Base-by-base conservation (phyloP, 2,113 vertebrate species). In the Panthera uncia region DNA sequence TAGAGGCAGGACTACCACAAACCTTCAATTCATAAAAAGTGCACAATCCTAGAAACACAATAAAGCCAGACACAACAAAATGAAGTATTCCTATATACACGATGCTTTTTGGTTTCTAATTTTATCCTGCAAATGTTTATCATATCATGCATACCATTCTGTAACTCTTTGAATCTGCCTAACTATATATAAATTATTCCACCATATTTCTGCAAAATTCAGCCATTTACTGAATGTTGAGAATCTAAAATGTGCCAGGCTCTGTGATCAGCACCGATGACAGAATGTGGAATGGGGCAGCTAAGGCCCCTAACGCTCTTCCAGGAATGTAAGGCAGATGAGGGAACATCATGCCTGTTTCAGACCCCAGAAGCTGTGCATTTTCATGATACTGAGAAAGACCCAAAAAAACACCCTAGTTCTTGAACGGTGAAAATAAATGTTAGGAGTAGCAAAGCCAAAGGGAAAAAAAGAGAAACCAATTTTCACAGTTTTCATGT, bases 311-410 rank as follows among this genome's bases (percentile, higher is more conserved):
- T 25, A 63, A 41, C 14, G 21, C 18, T 2, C 27, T 27, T 2
- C 45, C 84, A 12, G 31, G 50, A 36, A 2, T 31, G 12, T 0
- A 36, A 80, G 25, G 23, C 36, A 48, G 12, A 3, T 15, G 10
- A 74, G 3, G 3, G 52, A 3, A 10, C 4, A 2, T 2, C 52
- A 65, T 1, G 25, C 1, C 41, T n/a, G 8, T 14, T 50, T 57
- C 50, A 5, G 63, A 25, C 3, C 8, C 19, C n/a, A 68, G 36
- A 38, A 85, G 7, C 33, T 38, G 4, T 2, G 13, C 38, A 8
- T 31, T 66, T 29, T 48, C 83, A 36, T 1, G 3, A 2, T 57
- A 5, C 9, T 87, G 41, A 80, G 69, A 91, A 84, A 73, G 45
- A 80, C 4, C 0, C 50, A 11, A 50, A 79, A 69, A 66, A 31